A percentile compares a stretch with the other conserved stretches of the same genome.
Evolutionary conservation across 2,797 vertebrate species (phyloP).

Genomic region (Iguana delicatissima): DNA sequence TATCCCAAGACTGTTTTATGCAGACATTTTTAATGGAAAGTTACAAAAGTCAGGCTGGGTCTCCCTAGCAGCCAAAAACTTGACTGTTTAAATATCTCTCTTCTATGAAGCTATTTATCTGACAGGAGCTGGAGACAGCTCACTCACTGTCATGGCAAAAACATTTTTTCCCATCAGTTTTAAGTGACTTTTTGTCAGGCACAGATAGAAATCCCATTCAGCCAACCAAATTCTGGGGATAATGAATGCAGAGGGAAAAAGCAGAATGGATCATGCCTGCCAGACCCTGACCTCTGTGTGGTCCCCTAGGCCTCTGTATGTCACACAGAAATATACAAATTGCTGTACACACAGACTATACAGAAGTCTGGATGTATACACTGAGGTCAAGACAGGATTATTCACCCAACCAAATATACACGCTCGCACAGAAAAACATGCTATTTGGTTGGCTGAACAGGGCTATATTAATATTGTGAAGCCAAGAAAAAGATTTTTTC

Average conservation of each 20-base stretch:
- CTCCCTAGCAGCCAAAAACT: background rate
- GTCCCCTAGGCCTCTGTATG: too few relatives aligned
- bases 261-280: background rate
- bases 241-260: background rate
- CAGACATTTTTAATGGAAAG: conserved; percentile 3
- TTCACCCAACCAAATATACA: background rate
- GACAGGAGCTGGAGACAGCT: background rate
- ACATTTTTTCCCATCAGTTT: background rate
- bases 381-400: background rate
- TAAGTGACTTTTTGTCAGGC: conserved; percentile 31
- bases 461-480: background rate
- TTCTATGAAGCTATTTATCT: conserved; percentile 12
- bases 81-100: conserved; percentile 11
- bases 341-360: background rate
- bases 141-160: background rate
- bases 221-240: background rate
- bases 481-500: background rate
- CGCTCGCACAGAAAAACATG: background rate
- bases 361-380: background rate
- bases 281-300: too few relatives aligned
- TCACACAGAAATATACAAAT: background rate
- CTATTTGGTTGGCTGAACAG: background rate
- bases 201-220: background rate
- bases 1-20: background rate
- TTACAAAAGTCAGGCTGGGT: conserved; percentile 2